Evolutionary conservation across 2,888 invertebrate species (phyloP).

Genomic region (Tetragonula carbonaria): DNA sequence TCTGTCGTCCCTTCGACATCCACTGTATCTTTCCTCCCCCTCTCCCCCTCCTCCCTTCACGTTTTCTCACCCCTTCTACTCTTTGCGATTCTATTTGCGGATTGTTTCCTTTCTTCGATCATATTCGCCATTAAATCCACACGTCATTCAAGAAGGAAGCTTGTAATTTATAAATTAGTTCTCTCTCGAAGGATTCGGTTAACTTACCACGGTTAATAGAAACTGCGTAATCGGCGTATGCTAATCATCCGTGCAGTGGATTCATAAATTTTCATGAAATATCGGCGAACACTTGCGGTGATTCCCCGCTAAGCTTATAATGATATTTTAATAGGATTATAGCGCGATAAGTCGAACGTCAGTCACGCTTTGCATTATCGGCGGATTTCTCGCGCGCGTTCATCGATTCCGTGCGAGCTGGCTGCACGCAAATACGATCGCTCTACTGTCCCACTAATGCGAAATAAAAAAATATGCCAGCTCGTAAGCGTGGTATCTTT

Average conservation of each 20-base stretch:
- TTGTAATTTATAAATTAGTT: too few species aligned
- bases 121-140: background rate
- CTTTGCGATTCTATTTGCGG: background rate
- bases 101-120: background rate
- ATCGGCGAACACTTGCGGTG: conserved; percentile 78
- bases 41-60: background rate
- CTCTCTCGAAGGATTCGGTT: background rate
- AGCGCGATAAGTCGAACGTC: conserved; percentile 79
- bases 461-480: too few species aligned
- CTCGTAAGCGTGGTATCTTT: too few species aligned
- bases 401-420: conserved; percentile 67
- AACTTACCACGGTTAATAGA: conserved; percentile 13
- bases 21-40: conserved; percentile 1
- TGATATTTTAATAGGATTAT: conserved; percentile 81
- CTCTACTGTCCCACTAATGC: conserved; percentile 39
- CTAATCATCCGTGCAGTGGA: conserved; percentile 48
- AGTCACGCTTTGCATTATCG: conserved; percentile 77
- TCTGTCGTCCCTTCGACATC: conserved; percentile 44
- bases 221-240: conserved; percentile 4
- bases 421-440: background rate
- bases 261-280: conserved; percentile 78
- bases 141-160: background rate
- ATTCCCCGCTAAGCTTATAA: conserved; percentile 79
- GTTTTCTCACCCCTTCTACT: conserved; percentile 18
- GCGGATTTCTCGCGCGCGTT: conserved; percentile 61